A percentile compares a stretch with the other conserved stretches of the same genome.
phyloP scores from a whole-genome alignment of 2,113 vertebrate species.

The Microcebus griseorufus region DNA sequence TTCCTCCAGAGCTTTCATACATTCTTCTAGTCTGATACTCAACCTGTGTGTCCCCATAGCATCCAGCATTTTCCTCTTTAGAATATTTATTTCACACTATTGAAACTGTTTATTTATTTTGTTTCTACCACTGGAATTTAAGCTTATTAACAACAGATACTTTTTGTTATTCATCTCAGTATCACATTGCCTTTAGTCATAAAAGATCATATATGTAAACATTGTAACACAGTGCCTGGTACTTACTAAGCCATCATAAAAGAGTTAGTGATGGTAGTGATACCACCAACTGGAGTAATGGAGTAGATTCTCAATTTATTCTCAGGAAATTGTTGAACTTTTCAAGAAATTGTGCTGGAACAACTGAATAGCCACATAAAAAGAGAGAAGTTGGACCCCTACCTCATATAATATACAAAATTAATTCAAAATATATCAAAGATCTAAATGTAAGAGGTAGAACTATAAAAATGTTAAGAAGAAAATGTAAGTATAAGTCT shows the following conservation, averaged over 20 bases:
- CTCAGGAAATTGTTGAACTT: neutral
- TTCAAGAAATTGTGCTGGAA: neutral
- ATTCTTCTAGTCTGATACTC: neutral
- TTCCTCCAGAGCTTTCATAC: neutral
- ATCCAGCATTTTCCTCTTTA: neutral
- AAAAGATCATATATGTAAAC: neutral
- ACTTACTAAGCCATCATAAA: neutral
- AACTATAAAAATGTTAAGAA: no score
- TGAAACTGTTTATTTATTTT: neutral
- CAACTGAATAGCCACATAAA: neutral
- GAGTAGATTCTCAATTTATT: neutral
- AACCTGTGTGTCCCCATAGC: neutral
- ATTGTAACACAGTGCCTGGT: neutral
- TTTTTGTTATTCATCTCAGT: neutral
- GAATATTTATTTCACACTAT: neutral
- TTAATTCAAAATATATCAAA: no score
- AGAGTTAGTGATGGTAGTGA: neutral
- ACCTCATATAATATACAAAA: no score
- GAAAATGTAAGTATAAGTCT: no score
- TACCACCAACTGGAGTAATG: neutral
- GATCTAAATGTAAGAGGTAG: no score
- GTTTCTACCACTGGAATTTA: neutral
- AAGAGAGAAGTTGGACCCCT: neutral
- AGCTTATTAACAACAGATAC: neutral
- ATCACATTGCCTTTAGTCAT: neutral